Evolutionary conservation across 2,888 invertebrate genomes (phyloP).

Genomic region (Cordilura impudica): DNA sequence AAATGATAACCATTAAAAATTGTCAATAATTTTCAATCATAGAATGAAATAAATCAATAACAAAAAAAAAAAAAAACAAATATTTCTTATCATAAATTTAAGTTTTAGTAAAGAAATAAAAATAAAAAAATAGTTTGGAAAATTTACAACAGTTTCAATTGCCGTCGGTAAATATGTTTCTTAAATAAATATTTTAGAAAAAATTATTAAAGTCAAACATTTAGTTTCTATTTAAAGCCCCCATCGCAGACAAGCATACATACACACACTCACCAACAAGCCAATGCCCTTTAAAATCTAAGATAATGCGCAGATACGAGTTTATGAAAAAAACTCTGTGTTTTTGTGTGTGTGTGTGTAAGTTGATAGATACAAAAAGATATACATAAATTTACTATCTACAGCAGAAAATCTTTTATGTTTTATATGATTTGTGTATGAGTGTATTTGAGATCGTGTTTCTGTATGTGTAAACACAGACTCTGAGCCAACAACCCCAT

Average conservation of each 20-base stretch:
- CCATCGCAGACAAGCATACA: slow-evolving; percentile 19
- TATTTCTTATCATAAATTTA: not conserved
- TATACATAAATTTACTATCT: slow-evolving; percentile 44
- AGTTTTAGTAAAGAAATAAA: not conserved
- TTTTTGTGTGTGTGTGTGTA: slow-evolving; percentile 12
- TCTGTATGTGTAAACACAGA: slow-evolving; percentile 39
- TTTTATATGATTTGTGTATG: slow-evolving; percentile 43
- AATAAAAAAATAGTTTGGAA: too few relatives aligned
- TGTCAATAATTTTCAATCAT: not conserved
- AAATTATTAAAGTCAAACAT: slow-evolving; percentile 50
- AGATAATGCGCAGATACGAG: slow-evolving; percentile 54
- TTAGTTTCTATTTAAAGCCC: slow-evolving; percentile 2
- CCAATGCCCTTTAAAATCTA: slow-evolving; percentile 56
- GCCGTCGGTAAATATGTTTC: not conserved
- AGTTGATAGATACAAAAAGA: slow-evolving; percentile 51
- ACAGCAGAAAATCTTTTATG: slow-evolving; percentile 44
- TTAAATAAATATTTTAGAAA: not conserved
- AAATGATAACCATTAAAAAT: not conserved
- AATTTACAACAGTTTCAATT: not conserved
- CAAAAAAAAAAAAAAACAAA: too few relatives aligned
- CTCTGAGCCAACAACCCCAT: slow-evolving; percentile 58
- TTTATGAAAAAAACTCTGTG: not conserved
- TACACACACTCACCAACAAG: slow-evolving; percentile 14
- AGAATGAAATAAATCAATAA: not conserved
- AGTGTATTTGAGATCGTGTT: not conserved